Evolutionary conservation across 35 echinoderm and acorn worm species (phyloP), one percentile per base, ranked within the genome.

Genomic region (Heliocidaris tuberculata): DNA sequence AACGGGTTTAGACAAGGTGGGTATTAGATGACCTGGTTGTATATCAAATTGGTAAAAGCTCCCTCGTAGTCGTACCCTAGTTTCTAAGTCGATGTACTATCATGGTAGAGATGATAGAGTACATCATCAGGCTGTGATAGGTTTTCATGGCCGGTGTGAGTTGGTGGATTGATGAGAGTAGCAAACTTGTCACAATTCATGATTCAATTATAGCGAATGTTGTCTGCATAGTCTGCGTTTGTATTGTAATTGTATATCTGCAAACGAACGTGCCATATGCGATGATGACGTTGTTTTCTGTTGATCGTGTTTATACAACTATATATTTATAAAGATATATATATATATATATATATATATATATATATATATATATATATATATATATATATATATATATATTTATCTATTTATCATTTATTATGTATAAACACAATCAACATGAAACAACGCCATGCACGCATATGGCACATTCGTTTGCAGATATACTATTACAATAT

Each of bases 191-290:
- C 65, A 78, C 65, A 78, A 7, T 19, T 78, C 65, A 78, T 78
- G 65, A 78, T 78, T 78, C 65, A 78, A 78, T 78, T 78, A 19
- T n/a, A 78, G 21, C 65, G 65, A 78, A 78, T 78, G 65, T 78
- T 78, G 65, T n/a, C 15, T 78, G 35, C 35, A 42, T 42, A 3
- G 35, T 42, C 65, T 78, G 19, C 27, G 21, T 78, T n/a, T 7
- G 27, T 19, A 78, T 78, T 78, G 65, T 78, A 78, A 78, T 78
- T n/a, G 21, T 78, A 78, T 24, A 78, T 78, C 21, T 78, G 65
- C 65, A 78, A 78, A n/a, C 65, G 27, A n/a, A 78, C 65, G 65
- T 42, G 35, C 35, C 35, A 42, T 42, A 42, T 42, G 35, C 35
- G 35, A 1, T 42, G 35, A 42, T 42, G 35, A 42, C 35, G 3